Base-by-base conservation (phyloP, 2,888 invertebrate genomes). In the Dasysyrphus albostriatus region DNA sequence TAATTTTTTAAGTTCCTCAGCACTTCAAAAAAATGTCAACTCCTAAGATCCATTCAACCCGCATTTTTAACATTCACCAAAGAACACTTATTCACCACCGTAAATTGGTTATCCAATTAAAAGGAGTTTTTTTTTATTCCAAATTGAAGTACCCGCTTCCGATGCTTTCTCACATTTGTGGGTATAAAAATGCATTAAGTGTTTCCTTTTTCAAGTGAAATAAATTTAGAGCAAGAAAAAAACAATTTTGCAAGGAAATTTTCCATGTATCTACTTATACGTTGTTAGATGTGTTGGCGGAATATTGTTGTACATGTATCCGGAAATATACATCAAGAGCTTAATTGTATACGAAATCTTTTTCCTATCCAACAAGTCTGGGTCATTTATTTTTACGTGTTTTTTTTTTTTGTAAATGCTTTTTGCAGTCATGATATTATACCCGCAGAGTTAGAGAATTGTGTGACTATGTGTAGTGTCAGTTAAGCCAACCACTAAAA, bases 71-170 rank as follows among this genome's bases (percentile, higher is more conserved):
- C 51, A 37, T 69, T 29, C 51, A 0, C 29, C 29, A 8, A 32
- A 49, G 34, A 67, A 34, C 16, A 67, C 34, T 67, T 67, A 49
- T 67, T 34, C 67, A 67, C 42, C 61, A 39, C 3, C 74, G 42
- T 34, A 78, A 74, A 83, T 69, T 74, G 78, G 73, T 78, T 83
- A 78, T 83, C 78, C 83, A 83, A 83, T 83, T 83, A 83, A 73
- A 74, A 54, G 3, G 24, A 5, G 10, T 44, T 73, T 8, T 72
- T 72, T 73, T 9, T 4, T 67, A 24, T 24, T 47, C 37, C 37
- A 59, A 61, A 61, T 61, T 39, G 24, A 67, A 73, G 69, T 54
- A 10, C 37, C 42, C 39, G 61, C 47, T 67, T 73, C 44, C 67
- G 67, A 37, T 47, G 39, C 37, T 59, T 44, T 74, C 47, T 39